phyloP scores from a whole-genome alignment of 2,797 vertebrate species.

The Falco berigora region DNA sequence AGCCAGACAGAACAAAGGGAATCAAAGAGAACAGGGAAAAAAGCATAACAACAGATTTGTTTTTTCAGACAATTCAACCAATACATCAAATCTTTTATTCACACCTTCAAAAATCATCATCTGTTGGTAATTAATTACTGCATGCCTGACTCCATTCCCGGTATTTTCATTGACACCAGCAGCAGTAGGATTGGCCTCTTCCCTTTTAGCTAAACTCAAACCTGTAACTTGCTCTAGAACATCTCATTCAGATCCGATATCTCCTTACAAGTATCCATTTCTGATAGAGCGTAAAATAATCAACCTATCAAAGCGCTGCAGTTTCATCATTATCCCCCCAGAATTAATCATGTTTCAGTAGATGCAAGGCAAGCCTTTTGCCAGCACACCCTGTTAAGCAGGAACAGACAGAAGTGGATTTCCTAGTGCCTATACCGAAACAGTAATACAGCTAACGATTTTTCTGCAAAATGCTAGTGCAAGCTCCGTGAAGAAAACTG shows the following conservation, averaged over 20 bases:
- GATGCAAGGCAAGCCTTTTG: background rate
- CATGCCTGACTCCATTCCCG: background rate
- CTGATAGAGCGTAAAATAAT: background rate
- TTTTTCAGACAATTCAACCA: background rate
- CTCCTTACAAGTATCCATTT: background rate
- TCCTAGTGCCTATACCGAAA: background rate
- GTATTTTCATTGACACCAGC: background rate
- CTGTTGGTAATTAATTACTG: background rate
- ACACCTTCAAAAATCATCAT: conserved; percentile 4
- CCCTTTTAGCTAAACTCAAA: background rate
- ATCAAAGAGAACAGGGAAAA: background rate
- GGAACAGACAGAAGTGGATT: background rate
- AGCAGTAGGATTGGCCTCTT: background rate
- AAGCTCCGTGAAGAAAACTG: background rate
- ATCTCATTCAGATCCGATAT: background rate
- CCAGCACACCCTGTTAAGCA: background rate
- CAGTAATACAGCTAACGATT: conserved; percentile 27
- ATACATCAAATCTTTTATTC: background rate
- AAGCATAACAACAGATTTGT: background rate
- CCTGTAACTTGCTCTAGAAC: background rate
- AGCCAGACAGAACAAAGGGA: background rate
- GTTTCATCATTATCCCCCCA: background rate
- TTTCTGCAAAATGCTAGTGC: background rate
- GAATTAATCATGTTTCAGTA: conserved; percentile 3
- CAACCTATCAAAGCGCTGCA: background rate